Conservation (phyloP, 1,140 invertebrate genomes). For the Bombus difficillimus region DNA sequence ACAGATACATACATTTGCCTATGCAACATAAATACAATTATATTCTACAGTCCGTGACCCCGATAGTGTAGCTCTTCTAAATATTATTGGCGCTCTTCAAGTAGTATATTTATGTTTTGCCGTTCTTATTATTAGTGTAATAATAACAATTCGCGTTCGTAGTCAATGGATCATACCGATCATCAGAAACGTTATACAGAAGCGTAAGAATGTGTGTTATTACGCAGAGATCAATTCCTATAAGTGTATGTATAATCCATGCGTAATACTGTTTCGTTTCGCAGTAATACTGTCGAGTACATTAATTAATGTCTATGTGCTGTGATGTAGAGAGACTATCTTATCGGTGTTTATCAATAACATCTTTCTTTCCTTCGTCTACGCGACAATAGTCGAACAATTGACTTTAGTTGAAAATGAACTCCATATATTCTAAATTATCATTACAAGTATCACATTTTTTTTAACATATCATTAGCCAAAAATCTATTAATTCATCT, state of each 20-base stretch:
- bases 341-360: neutral
- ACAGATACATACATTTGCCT: conserved; percentile 65
- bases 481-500: neutral
- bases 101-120: neutral
- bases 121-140: conserved; percentile 6
- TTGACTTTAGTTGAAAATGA: neutral
- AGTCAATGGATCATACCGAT: conserved; percentile 1
- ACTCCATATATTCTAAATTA: neutral
- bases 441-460: conserved; percentile 8
- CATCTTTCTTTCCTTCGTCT: neutral
- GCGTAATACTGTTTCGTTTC: conserved; percentile 3
- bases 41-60: conserved; percentile 41
- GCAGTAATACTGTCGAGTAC: conserved; percentile 14
- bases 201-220: conserved; percentile 42
- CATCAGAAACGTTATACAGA: neutral
- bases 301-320: neutral
- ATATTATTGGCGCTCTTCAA: neutral
- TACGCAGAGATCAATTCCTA: conserved; percentile 48
- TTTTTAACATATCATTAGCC: neutral
- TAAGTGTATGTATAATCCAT: conserved; percentile 17
- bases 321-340: conserved; percentile 1
- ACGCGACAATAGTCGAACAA: neutral
- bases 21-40: conserved; percentile 63
- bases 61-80: conserved; percentile 1
- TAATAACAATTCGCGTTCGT: neutral